Evolutionary conservation across 2,113 vertebrate species (phyloP).

Genomic region (Gambusia affinis): DNA sequence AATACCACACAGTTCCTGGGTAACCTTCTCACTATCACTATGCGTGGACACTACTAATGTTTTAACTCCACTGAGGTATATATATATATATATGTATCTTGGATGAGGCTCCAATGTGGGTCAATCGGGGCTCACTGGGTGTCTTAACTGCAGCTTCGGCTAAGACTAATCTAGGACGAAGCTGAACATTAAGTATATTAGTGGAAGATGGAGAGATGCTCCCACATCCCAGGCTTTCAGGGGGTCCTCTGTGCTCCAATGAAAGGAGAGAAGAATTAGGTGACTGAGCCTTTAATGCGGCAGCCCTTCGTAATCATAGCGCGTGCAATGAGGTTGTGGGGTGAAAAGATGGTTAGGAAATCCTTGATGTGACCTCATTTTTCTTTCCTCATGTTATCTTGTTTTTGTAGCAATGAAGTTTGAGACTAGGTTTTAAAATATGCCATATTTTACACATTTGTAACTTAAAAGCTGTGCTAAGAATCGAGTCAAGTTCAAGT

Average conservation of each 20-base stretch:
- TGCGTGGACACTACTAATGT: conserved; percentile 69
- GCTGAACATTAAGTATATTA: conserved; percentile 75
- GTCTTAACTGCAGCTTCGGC: conserved; percentile 70
- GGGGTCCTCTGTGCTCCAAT: conserved; percentile 59
- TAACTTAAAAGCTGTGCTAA: neutral
- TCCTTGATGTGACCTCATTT: conserved; percentile 62
- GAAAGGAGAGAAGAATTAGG: conserved; percentile 68
- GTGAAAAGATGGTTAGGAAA: conserved; percentile 45
- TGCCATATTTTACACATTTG: no score
- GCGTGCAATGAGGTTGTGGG: conserved; percentile 52
- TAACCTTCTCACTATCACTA: conserved; percentile 59
- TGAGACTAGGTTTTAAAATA: no score
- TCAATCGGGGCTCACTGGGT: conserved; percentile 68
- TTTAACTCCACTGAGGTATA: conserved; percentile 57
- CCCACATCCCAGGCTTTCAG: conserved; percentile 69
- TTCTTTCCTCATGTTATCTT: conserved; percentile 1
- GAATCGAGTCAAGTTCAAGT: conserved; percentile 72
- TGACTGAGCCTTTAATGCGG: conserved; percentile 74
- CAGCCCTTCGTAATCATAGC: conserved; percentile 65
- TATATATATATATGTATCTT: conserved; percentile 26
- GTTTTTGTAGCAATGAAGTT: neutral
- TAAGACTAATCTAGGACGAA: conserved; percentile 75
- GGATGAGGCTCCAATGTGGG: conserved; percentile 69
- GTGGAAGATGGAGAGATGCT: conserved; percentile 71
- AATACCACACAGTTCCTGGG: conserved; percentile 66